A percentile compares a stretch with the other conserved stretches of the same genome.
Conservation (phyloP, 2,888 invertebrate species). For the Linnaemya vulpina region DNA sequence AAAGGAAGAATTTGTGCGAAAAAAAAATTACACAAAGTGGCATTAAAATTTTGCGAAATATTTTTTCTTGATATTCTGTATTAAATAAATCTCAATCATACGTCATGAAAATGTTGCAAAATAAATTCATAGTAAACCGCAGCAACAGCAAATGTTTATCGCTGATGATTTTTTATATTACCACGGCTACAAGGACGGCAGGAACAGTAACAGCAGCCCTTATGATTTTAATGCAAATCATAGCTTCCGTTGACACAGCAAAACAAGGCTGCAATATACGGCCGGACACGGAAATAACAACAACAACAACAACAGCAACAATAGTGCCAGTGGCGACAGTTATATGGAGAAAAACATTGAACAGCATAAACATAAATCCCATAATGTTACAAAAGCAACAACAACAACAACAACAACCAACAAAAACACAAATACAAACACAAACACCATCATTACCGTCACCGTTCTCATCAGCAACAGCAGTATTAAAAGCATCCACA, state of each 20-base stretch:
- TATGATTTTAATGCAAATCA: constrained; percentile 62
- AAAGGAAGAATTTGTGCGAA: constrained; percentile 4
- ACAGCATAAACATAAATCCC: constrained; percentile 47
- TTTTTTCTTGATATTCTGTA: background rate
- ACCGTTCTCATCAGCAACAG: constrained; percentile 4
- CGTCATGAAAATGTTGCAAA: constrained; percentile 58
- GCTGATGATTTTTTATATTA: constrained; percentile 52
- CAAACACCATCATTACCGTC: constrained; percentile 6
- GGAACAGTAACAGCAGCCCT: constrained; percentile 45
- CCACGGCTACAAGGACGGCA: constrained; percentile 21
- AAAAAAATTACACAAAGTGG: background rate
- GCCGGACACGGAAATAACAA: constrained; percentile 40
- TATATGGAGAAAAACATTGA: constrained; percentile 31
- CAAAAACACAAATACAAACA: constrained; percentile 34
- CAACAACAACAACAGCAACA: background rate
- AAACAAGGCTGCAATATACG: constrained; percentile 36
- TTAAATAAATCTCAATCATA: constrained; percentile 34
- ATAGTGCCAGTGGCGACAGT: constrained; percentile 22
- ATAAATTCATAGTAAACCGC: constrained; percentile 57
- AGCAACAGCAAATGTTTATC: constrained; percentile 45
- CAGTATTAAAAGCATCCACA: constrained; percentile 2
- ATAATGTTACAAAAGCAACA: constrained; percentile 49
- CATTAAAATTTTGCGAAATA: background rate
- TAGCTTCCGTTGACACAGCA: constrained; percentile 61
- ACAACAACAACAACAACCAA: constrained; percentile 1